Conservation (phyloP, 2,888 invertebrate species). For the Phortica okadai region DNA sequence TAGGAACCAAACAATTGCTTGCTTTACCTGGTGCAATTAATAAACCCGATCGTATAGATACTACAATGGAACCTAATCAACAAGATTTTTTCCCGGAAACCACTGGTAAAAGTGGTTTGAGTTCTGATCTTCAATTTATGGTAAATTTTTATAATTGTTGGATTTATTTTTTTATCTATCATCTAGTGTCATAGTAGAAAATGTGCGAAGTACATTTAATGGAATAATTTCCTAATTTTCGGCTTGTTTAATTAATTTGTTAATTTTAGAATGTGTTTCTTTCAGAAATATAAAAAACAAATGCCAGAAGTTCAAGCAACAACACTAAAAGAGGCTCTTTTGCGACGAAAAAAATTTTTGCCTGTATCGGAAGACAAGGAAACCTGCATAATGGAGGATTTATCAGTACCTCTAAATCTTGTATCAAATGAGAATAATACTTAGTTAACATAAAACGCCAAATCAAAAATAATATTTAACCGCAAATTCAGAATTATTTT, state of each 20-base stretch:
- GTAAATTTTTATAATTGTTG: constrained; percentile 46
- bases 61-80: constrained; percentile 50
- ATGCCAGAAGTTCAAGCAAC: constrained; percentile 44
- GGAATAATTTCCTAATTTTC: too few relatives aligned
- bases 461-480: constrained; percentile 52
- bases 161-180: neutral
- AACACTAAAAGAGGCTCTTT: constrained; percentile 61
- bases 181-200: too few relatives aligned
- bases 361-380: constrained; percentile 57
- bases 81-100: constrained; percentile 43
- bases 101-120: constrained; percentile 49
- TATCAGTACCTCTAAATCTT: constrained; percentile 67
- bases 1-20: constrained; percentile 52
- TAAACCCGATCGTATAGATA: constrained; percentile 48
- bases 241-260: too few relatives aligned
- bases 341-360: constrained; percentile 59
- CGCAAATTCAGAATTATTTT: neutral
- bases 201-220: too few relatives aligned
- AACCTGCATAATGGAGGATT: constrained; percentile 57
- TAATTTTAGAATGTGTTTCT: neutral
- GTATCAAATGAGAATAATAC: constrained; percentile 70
- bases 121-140: constrained; percentile 55
- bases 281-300: constrained; percentile 44
- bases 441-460: constrained; percentile 70
- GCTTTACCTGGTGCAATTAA: constrained; percentile 45